Percentiles rank a stretch among this genome's conserved stretches.
phyloP scores from a whole-genome alignment of 2,797 vertebrate species.

The Sebastes steindachneri region DNA sequence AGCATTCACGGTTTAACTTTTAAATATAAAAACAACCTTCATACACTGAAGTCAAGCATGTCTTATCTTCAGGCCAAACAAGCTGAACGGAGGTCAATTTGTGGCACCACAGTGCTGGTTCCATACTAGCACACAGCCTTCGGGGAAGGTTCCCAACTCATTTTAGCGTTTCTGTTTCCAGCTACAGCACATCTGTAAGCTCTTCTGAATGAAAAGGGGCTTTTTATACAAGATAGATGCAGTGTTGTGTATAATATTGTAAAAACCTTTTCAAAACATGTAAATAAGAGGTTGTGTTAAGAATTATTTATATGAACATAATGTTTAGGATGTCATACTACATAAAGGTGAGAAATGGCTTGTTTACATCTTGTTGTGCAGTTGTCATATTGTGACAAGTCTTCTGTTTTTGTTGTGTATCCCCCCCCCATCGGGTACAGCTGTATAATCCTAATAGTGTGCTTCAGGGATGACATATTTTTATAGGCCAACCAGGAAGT shows the following conservation, averaged over 20 bases:
- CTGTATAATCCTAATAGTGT: not conserved
- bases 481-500: no score
- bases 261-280: not conserved
- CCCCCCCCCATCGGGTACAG: not conserved
- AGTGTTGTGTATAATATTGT: not conserved
- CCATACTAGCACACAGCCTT: not conserved
- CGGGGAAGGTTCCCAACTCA: not conserved
- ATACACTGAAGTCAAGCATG: not conserved
- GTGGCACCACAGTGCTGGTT: not conserved
- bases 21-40: conserved; percentile 10
- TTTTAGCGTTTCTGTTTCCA: conserved; percentile 1
- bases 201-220: not conserved
- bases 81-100: conserved; percentile 23
- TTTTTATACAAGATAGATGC: not conserved
- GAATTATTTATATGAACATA: not conserved
- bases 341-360: not conserved
- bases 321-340: not conserved
- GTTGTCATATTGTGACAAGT: no score
- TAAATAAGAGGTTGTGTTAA: not conserved
- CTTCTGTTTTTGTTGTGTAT: not conserved
- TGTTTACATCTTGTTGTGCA: not conserved
- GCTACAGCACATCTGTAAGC: not conserved
- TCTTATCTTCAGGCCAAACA: conserved; percentile 24
- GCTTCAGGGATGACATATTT: no score
- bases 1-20: conserved; percentile 17